Evolutionary conservation across 2,797 vertebrate genomes (phyloP), one percentile per base, ranked within the genome.

Genomic region (Sorex maritimensis): DNA sequence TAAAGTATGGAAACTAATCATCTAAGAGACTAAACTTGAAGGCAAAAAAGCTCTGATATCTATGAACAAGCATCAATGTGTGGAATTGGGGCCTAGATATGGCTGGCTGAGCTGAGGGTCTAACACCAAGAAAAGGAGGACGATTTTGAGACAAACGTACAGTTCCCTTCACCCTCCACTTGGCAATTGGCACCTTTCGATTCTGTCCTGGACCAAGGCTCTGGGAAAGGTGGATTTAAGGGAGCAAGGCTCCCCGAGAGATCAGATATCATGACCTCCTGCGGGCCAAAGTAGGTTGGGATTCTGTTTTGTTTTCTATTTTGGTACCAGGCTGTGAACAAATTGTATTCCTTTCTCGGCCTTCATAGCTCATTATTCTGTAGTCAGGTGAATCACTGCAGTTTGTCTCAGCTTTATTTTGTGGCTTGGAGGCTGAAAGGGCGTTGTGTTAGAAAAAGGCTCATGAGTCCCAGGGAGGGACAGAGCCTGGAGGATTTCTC

Each of bases 31-130:
- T 23, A 77, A 41, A 38, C 21, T 6, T 14, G 10, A 46, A 52
- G n/a, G 6, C 28, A 34, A 17, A 69, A 17, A 15, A 19, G 1
- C 68, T 8, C 30, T 19, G 6, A 17, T 1, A 6, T 19, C 19
- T 19, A 7, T 1, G 0, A 0, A 24, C 11, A 0, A 0, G 24
- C 8, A 10, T 6, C 14, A 4, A 13, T 2, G 14, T 0, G 0
- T 8, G 26, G 2, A 6, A 34, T 21, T 12, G 4, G 5, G 0
- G 46, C 26, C 34, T 15, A 10, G 13, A 5, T 2, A 7, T 34
- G 73, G 17, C 38, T 2, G 12, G 28, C 55, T 19, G 26, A 12
- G 21, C 23, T 11, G 8, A 6, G 5, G n/a, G 19, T 28, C 12
- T 17, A 8, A 4, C 0, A 5, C 28, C 44, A 3, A 12, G 46